A percentile compares a stretch with the other conserved stretches of the same genome.
phyloP scores from a whole-genome alignment of 2,888 invertebrate genomes.

The Lobophora halterata region DNA sequence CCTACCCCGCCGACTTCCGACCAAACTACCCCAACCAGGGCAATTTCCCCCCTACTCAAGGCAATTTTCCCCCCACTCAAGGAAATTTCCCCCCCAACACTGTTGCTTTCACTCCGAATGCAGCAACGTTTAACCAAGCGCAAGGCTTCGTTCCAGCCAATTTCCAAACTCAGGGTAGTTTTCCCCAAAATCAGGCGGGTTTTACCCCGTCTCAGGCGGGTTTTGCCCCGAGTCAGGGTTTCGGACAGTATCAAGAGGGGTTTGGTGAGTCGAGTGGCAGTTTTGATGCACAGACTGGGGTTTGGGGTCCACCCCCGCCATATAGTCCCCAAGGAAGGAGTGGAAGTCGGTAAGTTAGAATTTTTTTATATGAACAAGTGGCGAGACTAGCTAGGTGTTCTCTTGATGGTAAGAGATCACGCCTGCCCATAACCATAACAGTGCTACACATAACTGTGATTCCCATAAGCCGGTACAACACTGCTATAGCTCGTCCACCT shows the following conservation, averaged over 20 bases:
- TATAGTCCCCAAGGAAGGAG: slow-evolving; percentile 88
- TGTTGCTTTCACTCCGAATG: background rate
- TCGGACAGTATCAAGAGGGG: slow-evolving; percentile 57
- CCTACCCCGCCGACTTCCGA: slow-evolving; percentile 45
- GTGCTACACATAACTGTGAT: no score
- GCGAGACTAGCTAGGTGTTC: no score
- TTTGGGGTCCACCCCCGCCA: slow-evolving; percentile 94
- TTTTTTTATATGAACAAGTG: background rate
- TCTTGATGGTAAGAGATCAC: no score
- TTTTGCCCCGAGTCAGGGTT: slow-evolving; percentile 33
- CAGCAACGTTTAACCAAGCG: slow-evolving; percentile 27
- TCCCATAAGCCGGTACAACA: no score
- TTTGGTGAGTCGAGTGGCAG: slow-evolving; percentile 81
- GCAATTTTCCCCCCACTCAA: slow-evolving; percentile 30
- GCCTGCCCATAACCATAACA: no score
- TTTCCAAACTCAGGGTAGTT: slow-evolving; percentile 5
- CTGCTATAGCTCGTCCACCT: no score
- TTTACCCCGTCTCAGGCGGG: background rate
- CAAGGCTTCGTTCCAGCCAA: slow-evolving; percentile 33
- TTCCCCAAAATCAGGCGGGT: slow-evolving; percentile 3
- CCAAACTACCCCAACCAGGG: slow-evolving; percentile 5
- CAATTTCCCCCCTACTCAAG: slow-evolving; percentile 16
- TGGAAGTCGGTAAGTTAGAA: slow-evolving; percentile 52
- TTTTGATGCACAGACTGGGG: slow-evolving; percentile 80
- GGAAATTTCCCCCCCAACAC: slow-evolving; percentile 34